These are phyloP conservation scores for Pseudomugil tenellus DNA, from an alignment of 2,797 vertebrate genomes.

Conservation along the genomic window DNA sequence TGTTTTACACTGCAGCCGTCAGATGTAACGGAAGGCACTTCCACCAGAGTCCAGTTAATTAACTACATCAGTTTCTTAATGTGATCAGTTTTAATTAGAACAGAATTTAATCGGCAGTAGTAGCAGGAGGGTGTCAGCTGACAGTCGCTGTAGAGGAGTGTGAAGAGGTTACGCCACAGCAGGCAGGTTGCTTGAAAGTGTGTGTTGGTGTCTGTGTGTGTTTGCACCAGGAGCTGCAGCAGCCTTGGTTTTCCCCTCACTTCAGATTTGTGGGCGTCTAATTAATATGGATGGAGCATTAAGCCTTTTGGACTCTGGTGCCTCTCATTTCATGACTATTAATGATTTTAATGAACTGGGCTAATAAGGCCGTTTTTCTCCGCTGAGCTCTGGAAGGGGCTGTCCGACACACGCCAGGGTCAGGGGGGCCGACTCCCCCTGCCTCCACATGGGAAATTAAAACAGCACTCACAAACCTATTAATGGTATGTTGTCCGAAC, in stretches of 20 bases:
- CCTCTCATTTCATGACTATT: conserved; percentile 99
- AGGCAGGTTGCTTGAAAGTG: conserved; percentile 83
- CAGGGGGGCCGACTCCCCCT: conserved; percentile 58
- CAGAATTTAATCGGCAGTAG: conserved; percentile 94
- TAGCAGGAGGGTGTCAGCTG: conserved; percentile 68
- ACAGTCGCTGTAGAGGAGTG: conserved; percentile 44
- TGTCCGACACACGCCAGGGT: conserved; percentile 76
- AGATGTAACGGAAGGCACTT: conserved; percentile 88
- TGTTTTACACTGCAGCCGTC: conserved; percentile 87
- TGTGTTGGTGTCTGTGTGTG: conserved; percentile 30
- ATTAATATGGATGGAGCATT: conserved; percentile 99
- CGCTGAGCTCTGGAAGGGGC: conserved; percentile 88
- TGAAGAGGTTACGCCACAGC: conserved; percentile 82
- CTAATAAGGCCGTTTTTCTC: conserved; percentile 98
- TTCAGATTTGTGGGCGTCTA: conserved; percentile 95
- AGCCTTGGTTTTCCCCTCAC: conserved; percentile 77
- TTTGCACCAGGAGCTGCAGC: conserved; percentile 38
- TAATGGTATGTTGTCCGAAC: conserved; percentile 54
- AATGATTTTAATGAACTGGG: conserved; percentile 99
- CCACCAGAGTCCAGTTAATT: conserved; percentile 95
- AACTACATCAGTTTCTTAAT: conserved; percentile 99
- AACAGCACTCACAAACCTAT: conserved; percentile 73
- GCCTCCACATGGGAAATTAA: conserved; percentile 78
- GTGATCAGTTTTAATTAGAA: conserved; percentile 99
- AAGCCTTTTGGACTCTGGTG: conserved; percentile 98